Percentiles rank a stretch among this genome's conserved stretches.
These are phyloP conservation scores for Drosophila chauvacae DNA, from an alignment of 1,140 invertebrate genomes.

Conservation along the genomic window DNA sequence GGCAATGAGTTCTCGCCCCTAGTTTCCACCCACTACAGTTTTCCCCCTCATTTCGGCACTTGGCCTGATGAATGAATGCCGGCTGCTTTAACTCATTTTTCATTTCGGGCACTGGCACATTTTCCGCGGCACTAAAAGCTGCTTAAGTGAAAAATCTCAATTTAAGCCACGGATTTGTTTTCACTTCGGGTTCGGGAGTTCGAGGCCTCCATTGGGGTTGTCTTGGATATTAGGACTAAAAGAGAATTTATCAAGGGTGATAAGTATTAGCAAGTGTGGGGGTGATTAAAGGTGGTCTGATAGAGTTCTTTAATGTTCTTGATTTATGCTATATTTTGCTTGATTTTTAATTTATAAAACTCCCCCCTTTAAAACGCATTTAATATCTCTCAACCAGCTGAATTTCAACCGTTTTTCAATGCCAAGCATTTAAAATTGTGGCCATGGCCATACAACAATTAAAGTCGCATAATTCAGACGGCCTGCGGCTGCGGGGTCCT, in stretches of 20 bases:
- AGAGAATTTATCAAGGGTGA: constrained; percentile 3
- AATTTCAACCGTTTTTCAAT: constrained; percentile 27
- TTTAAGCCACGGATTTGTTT: constrained; percentile 37
- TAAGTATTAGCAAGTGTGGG: not conserved
- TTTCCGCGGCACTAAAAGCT: constrained; percentile 23
- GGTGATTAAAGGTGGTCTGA: not conserved
- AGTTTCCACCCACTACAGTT: constrained; percentile 36
- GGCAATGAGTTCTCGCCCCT: constrained; percentile 21
- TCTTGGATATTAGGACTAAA: constrained; percentile 6
- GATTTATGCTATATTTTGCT: not conserved
- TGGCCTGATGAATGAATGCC: constrained; percentile 63
- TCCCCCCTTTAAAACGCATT: not conserved
- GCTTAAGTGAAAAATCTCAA: constrained; percentile 47
- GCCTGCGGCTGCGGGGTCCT: constrained; percentile 26
- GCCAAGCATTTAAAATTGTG: constrained; percentile 30
- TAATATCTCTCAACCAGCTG: not conserved
- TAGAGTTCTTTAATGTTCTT: not conserved
- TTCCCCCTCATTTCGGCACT: constrained; percentile 51
- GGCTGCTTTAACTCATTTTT: constrained; percentile 65
- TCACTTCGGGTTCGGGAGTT: not conserved
- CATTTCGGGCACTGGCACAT: constrained; percentile 30
- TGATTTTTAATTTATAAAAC: not conserved
- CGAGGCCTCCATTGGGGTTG: not conserved
- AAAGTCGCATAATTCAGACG: constrained; percentile 63
- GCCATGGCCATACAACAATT: constrained; percentile 60